Percentiles rank a stretch among this genome's conserved stretches.
Conservation (phyloP, 1,140 invertebrate genomes). For the Calosoma granatense region DNA sequence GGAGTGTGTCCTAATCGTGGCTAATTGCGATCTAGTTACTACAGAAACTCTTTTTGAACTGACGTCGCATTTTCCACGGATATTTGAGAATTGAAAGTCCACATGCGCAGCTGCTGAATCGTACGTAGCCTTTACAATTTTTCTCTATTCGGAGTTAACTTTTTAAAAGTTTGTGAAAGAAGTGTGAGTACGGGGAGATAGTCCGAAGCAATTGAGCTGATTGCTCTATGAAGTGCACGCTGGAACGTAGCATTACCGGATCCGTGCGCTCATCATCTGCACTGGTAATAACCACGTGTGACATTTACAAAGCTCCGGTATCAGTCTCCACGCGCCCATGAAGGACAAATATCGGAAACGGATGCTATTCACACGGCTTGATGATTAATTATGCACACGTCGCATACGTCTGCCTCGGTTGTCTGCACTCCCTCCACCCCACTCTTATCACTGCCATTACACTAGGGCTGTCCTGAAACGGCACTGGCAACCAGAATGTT, state of each 20-base stretch:
- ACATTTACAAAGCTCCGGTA: not conserved
- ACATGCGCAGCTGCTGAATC: not conserved
- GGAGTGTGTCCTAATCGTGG: not conserved
- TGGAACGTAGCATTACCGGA: not conserved
- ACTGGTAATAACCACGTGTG: too few relatives aligned
- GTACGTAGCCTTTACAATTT: not conserved
- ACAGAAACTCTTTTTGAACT: not conserved
- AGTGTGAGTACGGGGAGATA: not conserved
- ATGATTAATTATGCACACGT: not conserved
- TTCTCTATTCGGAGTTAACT: not conserved
- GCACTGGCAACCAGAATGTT: not conserved
- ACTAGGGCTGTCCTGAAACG: not conserved
- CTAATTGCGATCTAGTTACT: not conserved
- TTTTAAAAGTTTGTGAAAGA: slow-evolving; percentile 1
- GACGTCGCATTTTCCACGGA: not conserved
- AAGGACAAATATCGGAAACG: not conserved
- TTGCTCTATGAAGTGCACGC: not conserved
- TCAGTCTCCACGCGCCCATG: not conserved
- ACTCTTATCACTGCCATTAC: too few relatives aligned
- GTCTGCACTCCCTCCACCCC: not conserved
- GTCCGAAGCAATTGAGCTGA: not conserved
- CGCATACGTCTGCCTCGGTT: not conserved
- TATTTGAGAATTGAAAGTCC: not conserved
- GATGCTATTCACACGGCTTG: not conserved
- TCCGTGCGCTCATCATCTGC: too few relatives aligned